Evolutionary conservation across 2,113 vertebrate species (phyloP).

Genomic region (Phaethornis superciliosus): DNA sequence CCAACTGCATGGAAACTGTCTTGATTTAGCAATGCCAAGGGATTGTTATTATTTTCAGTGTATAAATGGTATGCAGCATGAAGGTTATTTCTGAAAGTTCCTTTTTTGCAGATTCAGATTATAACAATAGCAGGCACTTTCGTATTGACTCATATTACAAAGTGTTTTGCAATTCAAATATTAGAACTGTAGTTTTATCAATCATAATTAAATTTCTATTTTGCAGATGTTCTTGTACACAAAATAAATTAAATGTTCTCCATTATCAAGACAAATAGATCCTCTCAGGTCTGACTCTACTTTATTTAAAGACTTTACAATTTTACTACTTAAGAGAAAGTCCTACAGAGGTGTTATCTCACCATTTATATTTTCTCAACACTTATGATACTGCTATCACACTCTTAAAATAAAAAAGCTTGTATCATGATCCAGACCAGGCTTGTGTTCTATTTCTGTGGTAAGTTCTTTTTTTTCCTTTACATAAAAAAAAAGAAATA

Average conservation of each 20-base stretch:
- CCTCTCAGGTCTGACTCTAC: constrained; percentile 63
- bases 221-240: constrained; percentile 56
- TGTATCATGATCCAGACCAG: constrained; percentile 68
- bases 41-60: not conserved
- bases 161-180: not conserved
- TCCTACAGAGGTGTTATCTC: constrained; percentile 86
- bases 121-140: not conserved
- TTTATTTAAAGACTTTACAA: constrained; percentile 83
- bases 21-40: not conserved
- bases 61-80: not conserved
- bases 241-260: constrained; percentile 63
- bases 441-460: constrained; percentile 36
- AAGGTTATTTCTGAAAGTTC: not conserved
- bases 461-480: not conserved
- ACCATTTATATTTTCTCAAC: constrained; percentile 88
- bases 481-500: not conserved
- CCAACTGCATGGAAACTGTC: not conserved
- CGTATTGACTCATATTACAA: not conserved
- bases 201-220: not conserved
- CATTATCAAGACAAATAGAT: constrained; percentile 73
- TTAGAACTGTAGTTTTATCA: not conserved
- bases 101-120: constrained; percentile 35
- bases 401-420: constrained; percentile 81
- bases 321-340: constrained; percentile 83
- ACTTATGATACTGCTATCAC: constrained; percentile 86